Evolutionary conservation across 2,888 invertebrate genomes (phyloP), one percentile per base, ranked within the genome.

Genomic region (Philereme transversata): DNA sequence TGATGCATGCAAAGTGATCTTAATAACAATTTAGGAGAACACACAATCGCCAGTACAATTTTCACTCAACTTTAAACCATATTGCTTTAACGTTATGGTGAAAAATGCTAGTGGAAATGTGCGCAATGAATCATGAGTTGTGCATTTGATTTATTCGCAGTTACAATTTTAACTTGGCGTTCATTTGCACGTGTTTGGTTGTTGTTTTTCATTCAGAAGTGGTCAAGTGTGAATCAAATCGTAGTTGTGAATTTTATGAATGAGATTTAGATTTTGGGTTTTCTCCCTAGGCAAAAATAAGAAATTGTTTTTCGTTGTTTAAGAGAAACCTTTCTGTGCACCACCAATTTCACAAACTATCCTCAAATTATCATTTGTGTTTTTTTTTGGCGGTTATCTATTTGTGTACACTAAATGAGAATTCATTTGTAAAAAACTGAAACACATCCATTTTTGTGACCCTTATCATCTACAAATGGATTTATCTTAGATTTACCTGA

Each of bases 61-160:
- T 45, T n/a, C 48, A 51, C 36, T 5, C 47, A 9, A 70, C 55
- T 68, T 64, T 69, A 7, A 57, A 65, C 70, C 56, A 43, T 73
- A 58, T 58, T 0, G 0, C 7, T 0, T 8, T 56, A 9, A 38
- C 10, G n/a, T 55, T 70, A 72, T 46, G 56, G 54, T 38, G 22
- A 10, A 43, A 55, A 45, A 49, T 59, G 5, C 6, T 41, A 7
- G 22, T 33, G 11, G 10, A 5, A 22, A 49, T 22, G 5, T 9
- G 22, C 9, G 52, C 54, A 51, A 79, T 85, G 84, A 84, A 79
- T 84, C 85, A 85, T 78, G 62, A 53, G 63, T 61, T 52, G 67
- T 70, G 65, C 70, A 64, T 82, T 86, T 88, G 86, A 88, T 87
- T 88, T 86, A 88, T 78, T 70, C 66, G 65, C 69, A 68, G 76